Conservation (phyloP, 2,888 invertebrate genomes). For the Spilarctia lutea region DNA sequence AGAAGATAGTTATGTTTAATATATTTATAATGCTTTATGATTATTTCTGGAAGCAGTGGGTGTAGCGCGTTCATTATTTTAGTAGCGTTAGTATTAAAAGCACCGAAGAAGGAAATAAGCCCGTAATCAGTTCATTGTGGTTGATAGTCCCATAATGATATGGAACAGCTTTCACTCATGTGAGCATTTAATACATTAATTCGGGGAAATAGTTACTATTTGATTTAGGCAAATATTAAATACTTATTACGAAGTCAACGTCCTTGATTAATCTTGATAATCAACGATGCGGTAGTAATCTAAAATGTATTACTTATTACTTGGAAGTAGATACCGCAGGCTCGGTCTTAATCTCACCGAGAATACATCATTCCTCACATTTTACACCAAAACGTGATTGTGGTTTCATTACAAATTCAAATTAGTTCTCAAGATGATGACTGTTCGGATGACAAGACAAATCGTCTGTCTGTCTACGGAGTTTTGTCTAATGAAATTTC, state of each 20-base stretch:
- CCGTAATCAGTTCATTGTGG: too few species aligned
- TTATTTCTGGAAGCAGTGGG: too few species aligned
- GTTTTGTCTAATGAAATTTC: conserved; percentile 73
- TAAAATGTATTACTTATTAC: background rate
- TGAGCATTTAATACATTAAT: background rate
- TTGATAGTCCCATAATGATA: too few species aligned
- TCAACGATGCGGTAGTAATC: background rate
- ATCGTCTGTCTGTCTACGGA: conserved; percentile 66
- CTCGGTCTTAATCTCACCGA: conserved; percentile 22
- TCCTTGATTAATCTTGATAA: background rate
- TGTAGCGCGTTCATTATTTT: too few species aligned
- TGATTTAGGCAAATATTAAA: background rate
- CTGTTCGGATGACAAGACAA: conserved; percentile 76
- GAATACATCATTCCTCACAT: conserved; percentile 42
- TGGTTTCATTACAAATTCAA: conserved; percentile 76
- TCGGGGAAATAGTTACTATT: background rate
- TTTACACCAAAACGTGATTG: conserved; percentile 58
- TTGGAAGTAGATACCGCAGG: background rate
- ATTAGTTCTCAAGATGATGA: conserved; percentile 73
- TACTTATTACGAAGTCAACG: background rate
- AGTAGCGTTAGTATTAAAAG: too few species aligned
- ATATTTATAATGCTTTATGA: too few species aligned
- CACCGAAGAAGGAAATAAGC: too few species aligned
- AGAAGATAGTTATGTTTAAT: too few species aligned
- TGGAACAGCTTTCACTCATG: background rate